phyloP scores from a whole-genome alignment of 1,140 invertebrate genomes.

The Diabrotica virgifera region DNA sequence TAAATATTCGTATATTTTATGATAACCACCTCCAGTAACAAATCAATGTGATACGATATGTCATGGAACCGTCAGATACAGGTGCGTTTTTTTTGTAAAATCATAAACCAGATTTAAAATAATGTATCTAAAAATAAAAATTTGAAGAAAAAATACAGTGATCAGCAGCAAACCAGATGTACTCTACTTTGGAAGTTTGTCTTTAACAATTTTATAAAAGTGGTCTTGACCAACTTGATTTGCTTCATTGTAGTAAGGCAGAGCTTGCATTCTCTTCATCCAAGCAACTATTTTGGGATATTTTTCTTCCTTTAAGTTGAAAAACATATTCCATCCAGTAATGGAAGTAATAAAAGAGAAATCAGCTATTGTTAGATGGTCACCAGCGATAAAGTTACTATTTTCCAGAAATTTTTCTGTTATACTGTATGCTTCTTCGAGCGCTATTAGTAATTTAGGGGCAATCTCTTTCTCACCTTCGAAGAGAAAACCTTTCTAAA shows the following conservation, averaged over 20 bases:
- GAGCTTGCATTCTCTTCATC: constrained; percentile 4
- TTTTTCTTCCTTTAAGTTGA: background rate
- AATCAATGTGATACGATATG: too few species aligned
- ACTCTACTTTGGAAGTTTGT: too few species aligned
- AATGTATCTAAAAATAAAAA: too few species aligned
- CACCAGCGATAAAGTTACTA: constrained; percentile 24
- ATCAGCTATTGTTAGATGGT: constrained; percentile 30
- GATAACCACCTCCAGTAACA: too few species aligned
- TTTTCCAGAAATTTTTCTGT: constrained; percentile 25
- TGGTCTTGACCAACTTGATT: background rate
- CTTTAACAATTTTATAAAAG: background rate
- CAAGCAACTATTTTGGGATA: background rate
- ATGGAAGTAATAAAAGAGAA: constrained; percentile 23
- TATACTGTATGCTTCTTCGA: constrained; percentile 18
- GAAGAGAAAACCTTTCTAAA: background rate
- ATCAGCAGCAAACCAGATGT: too few species aligned
- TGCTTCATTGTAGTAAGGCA: background rate
- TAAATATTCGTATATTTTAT: too few species aligned
- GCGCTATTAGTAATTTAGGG: background rate
- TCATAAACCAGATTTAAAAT: too few species aligned
- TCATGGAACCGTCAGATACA: too few species aligned
- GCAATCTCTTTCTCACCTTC: background rate
- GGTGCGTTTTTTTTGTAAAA: too few species aligned
- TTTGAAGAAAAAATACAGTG: too few species aligned
- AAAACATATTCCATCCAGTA: constrained; percentile 14